Evolutionary conservation across 2,888 invertebrate species (phyloP).

Genomic region (Branchipolynoe longqiensis): DNA sequence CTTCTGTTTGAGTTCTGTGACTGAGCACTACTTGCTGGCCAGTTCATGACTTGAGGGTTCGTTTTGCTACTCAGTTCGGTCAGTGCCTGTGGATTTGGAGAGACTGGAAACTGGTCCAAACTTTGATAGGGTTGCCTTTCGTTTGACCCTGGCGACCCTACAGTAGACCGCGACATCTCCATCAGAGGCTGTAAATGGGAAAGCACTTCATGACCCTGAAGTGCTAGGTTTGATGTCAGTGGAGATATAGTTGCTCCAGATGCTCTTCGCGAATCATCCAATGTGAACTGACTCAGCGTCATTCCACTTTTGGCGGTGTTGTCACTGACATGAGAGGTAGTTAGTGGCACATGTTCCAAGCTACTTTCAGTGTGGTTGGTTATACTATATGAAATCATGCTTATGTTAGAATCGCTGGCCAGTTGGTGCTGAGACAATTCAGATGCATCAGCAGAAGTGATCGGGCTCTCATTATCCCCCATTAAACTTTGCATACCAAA

Average conservation of each 20-base stretch:
- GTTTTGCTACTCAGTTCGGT: too few species aligned
- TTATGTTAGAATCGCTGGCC: not conserved
- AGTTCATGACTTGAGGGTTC: too few species aligned
- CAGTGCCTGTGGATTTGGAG: too few species aligned
- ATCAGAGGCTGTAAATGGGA: not conserved
- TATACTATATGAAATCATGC: not conserved
- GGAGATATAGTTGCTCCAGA: not conserved
- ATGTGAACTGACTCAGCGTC: not conserved
- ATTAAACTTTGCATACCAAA: too few species aligned
- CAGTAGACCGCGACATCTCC: conserved; percentile 26
- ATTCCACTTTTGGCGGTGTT: not conserved
- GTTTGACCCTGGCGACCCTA: not conserved
- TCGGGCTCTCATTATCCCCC: too few species aligned
- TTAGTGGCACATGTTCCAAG: not conserved
- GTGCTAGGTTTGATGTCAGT: not conserved
- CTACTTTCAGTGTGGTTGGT: not conserved
- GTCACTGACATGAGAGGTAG: not conserved
- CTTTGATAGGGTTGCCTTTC: too few species aligned
- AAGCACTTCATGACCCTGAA: not conserved
- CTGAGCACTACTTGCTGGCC: too few species aligned
- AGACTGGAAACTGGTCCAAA: too few species aligned
- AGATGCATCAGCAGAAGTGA: too few species aligned
- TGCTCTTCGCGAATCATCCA: not conserved
- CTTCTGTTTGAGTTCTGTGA: too few species aligned
- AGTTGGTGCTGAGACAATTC: conserved; percentile 1